Conservation (phyloP, 2,113 vertebrate species). For the Pristiophorus japonicus region DNA sequence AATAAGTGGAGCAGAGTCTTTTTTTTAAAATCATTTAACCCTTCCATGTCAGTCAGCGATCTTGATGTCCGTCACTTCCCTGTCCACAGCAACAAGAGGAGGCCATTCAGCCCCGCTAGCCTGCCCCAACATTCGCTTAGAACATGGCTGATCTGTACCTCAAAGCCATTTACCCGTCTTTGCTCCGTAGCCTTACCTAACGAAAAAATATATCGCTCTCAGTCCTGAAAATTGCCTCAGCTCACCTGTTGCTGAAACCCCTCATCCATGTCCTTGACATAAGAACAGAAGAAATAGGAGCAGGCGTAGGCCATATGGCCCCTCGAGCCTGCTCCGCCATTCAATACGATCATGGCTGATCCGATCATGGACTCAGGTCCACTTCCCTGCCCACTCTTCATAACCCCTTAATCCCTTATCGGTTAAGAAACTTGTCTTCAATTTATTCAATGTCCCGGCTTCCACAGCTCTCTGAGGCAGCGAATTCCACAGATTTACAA, state of each 20-base stretch:
- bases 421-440: too few species aligned
- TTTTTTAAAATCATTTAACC: neutral
- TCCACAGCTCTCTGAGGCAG: too few species aligned
- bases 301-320: too few species aligned
- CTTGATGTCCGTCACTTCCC: neutral
- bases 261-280: neutral
- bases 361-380: too few species aligned
- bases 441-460: too few species aligned
- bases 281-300: too few species aligned
- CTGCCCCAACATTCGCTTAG: neutral
- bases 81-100: neutral
- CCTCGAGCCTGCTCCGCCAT: too few species aligned
- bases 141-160: neutral
- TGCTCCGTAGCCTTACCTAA: neutral
- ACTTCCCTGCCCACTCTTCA: too few species aligned
- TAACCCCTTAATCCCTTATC: too few species aligned
- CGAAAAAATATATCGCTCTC: neutral
- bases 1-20: constrained; percentile 15
- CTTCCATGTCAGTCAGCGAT: neutral
- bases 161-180: neutral
- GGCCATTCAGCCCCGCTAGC: neutral
- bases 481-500: too few species aligned
- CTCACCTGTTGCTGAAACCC: neutral
- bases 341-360: too few species aligned
- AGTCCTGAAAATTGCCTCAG: neutral